Evolutionary conservation across 2,113 vertebrate species (phyloP), one percentile per base, ranked within the genome.

Genomic region (Thalassarche chlororhynchos): DNA sequence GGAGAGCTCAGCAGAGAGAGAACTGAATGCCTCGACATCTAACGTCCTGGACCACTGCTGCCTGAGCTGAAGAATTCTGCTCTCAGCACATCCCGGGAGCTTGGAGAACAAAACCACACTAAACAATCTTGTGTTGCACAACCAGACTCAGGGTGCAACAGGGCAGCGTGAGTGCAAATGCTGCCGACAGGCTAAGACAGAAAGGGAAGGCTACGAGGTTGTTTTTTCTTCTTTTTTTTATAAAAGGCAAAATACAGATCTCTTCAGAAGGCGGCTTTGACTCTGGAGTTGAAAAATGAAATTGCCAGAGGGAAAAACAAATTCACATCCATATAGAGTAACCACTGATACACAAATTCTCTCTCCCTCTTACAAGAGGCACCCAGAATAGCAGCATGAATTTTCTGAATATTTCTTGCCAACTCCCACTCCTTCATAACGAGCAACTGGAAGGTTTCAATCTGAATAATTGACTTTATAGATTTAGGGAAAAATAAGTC

Each of bases 371-470:
- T 12, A 21, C 21, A 52, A 74, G 44, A 17, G 0, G 12, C 32
- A 84, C 20, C 20, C 31, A 65, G 38, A 91, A 91, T 9, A 80
- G 40, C 40, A 89, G 60, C 24, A 57, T 38, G 49, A 80, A 61
- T 85, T 91, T 89, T 88, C 75, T 88, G 66, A 85, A 81, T 93
- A 75, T 74, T 93, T 97, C 72, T 93, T 12, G 17, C 46, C 71
- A 81, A 95, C 93, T 96, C 93, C 91, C 79, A 94, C 94, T 90
- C 31, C 89, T 77, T 80, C 60, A 62, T 84, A 91, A 91, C 40
- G 32, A 95, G 91, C 89, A 91, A 96, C 34, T 83, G 55, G n/a
- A 88, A 95, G 71, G 87, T 97, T 96, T 97, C 95, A 95, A 47
- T 94, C 84, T 96, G 96, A 95, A 83, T 93, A 91, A 84, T 0